These are phyloP conservation scores for Silurus aristotelis DNA, from an alignment of 2,797 vertebrate species.

Conservation along the genomic window DNA sequence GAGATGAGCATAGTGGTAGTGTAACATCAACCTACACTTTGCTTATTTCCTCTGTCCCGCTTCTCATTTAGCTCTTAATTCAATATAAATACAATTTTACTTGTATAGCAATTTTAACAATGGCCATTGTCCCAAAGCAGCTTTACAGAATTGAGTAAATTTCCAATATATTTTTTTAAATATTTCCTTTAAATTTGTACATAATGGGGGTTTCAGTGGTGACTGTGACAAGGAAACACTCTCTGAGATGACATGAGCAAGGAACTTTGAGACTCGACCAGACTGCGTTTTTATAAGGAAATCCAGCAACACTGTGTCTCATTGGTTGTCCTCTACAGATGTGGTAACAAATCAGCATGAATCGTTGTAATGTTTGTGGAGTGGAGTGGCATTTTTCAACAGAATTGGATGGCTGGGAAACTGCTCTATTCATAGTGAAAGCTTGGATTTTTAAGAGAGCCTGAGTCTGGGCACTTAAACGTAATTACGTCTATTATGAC, in stretches of 20 bases:
- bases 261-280: no score
- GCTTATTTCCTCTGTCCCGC: constrained; percentile 17
- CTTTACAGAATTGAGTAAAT: no score
- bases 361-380: background rate
- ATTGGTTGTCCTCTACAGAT: background rate
- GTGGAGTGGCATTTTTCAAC: background rate
- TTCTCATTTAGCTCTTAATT: background rate
- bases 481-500: constrained; percentile 23
- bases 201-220: no score
- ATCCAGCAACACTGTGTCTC: background rate
- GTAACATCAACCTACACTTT: constrained; percentile 13
- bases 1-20: constrained; percentile 37
- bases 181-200: no score
- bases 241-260: no score
- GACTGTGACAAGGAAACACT: no score
- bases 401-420: background rate
- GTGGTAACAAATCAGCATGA: background rate
- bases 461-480: background rate
- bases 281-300: background rate
- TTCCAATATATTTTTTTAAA: no score
- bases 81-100: no score
- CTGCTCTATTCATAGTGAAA: background rate
- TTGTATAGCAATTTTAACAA: no score
- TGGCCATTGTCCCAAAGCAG: no score
- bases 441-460: background rate